Percentiles rank a stretch among this genome's conserved stretches.
Conservation (phyloP, 2,797 vertebrate species). For the Sebastes iracundus region DNA sequence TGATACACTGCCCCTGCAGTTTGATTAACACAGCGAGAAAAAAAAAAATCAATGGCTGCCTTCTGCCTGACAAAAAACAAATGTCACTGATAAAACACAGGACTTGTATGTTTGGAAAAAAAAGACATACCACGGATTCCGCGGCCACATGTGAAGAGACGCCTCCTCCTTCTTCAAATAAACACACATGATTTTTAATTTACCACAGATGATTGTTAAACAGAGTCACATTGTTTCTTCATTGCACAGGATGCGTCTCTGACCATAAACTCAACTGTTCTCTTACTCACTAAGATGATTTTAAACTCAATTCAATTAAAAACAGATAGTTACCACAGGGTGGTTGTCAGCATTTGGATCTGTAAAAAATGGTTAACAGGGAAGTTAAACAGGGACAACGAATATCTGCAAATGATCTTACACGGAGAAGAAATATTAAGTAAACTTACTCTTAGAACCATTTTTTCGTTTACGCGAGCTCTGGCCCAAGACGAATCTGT, state of each 20-base stretch:
- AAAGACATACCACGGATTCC: constrained; percentile 74
- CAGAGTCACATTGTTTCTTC: neutral
- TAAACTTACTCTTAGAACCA: constrained; percentile 78
- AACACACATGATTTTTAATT: constrained; percentile 31
- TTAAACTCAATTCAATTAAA: neutral
- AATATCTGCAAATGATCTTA: neutral
- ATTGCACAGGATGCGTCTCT: neutral
- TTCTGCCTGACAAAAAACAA: constrained; percentile 15
- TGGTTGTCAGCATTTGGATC: constrained; percentile 79
- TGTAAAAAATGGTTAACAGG: constrained; percentile 28
- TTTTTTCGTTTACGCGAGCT: constrained; percentile 68
- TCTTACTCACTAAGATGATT: neutral
- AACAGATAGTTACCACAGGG: constrained; percentile 61
- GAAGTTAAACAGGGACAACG: neutral
- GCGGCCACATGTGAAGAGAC: constrained; percentile 56
- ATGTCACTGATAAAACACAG: constrained; percentile 9
- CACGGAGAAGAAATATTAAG: neutral
- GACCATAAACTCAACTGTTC: neutral
- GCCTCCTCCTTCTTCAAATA: constrained; percentile 72
- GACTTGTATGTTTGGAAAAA: neutral
- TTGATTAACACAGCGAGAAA: constrained; percentile 11
- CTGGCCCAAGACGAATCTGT: constrained; percentile 57
- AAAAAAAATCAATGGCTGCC: constrained; percentile 5
- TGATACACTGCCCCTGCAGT: constrained; percentile 35
- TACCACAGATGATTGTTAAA: constrained; percentile 16